Base-by-base conservation (phyloP, 2,888 invertebrate species). In the Oscheius sp. region DNA sequence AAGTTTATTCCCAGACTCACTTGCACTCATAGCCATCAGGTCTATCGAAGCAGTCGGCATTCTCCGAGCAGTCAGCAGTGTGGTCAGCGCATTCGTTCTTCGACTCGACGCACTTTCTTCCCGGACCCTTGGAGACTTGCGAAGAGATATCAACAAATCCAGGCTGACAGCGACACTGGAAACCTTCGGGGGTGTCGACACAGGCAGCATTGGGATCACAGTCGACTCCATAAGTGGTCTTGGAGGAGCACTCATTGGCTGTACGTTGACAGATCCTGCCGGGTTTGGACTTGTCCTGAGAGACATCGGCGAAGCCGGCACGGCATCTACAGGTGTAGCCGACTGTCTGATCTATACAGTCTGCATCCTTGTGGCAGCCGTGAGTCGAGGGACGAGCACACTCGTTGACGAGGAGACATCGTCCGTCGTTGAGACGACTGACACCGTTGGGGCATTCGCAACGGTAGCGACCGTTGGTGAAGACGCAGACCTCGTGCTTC, bases 11-110 rank as follows among this genome's bases (percentile, higher is more conserved):
- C n/a, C n/a, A 60, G 9, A 9, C 75, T 72, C 35, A 85, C 75
- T 94, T 94, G 90, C 96, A 96, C 0, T 95, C 94, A 90, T 95
- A 96, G 0, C 95, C 94, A 9, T 95, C 96, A 2, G 93, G 92
- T 9, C 95, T 90, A 89, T 96, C 96, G 90, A 95, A 94, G 89
- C 96, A 96, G 59, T 93, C 93, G 0, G 96, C 94, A 86, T 94
- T 93, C 74, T 93, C 92, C 0, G 95, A 94, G 85, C 96, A 96
- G 88, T 96, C 96, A 87, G 96, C 94, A 90, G 77, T 74, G 35
- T 84, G 82, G 29, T 75, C 80, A 11, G 81, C 74, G 55, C 87
- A 87, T 68, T 87, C 87, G 73, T 87, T 87, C 59, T 84, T 77
- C 13, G 83, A 77, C 70, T 79, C 80, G 3, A 83, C 79, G 55